Base-by-base conservation (phyloP, 2,797 vertebrate genomes). In the Tragopan temminckii region DNA sequence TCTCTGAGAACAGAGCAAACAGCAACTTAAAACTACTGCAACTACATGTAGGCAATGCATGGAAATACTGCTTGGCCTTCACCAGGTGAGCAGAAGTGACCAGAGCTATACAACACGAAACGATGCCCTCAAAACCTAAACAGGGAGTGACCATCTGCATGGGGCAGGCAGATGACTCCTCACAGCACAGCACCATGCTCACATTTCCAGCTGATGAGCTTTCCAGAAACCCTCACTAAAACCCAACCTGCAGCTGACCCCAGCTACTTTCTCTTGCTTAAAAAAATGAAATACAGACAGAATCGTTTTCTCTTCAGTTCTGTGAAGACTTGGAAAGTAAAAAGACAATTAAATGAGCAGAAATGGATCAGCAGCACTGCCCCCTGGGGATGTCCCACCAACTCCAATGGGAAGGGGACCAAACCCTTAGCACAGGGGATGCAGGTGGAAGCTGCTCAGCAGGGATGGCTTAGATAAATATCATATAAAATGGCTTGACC, bases 401-500 rank as follows among this genome's bases (percentile, higher is more conserved):
- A 15, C 7, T 55, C 18, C 2, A 4, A 33, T 20, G 50, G 42
- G 36, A 94, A 58, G 2, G 2, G 23, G 52, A 74, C 9, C n/a
- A 33, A 29, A 21, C 63, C 57, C 63, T 38, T 35, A 80, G 84
- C 11, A 4, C 17, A 35, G 23, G 27, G 35, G 69, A 85, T 48
- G 40, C 72, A 93, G 81, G 80, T 93, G 67, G 66, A 83, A 81
- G 79, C 58, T 85, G 35, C 76, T 90, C 66, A 45, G 40, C 29
- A 13, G 50, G 63, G 58, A 86, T 24, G 31, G 23, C 90, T 95
- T 83, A 80, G 63, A 91, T 86, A 94, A 96, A 93, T 21, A 82
- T 68, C 53, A 75, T 25, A 80, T 70, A 91, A 96, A 97, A 94
- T 64, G 86, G 63, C 45, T 79, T 61, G 89, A 94, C 90, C 77